Percentiles rank a stretch among this genome's conserved stretches.
These are phyloP conservation scores for Rugalucina vietnamica DNA, from an alignment of 2,888 invertebrate genomes.

Conservation along the genomic window DNA sequence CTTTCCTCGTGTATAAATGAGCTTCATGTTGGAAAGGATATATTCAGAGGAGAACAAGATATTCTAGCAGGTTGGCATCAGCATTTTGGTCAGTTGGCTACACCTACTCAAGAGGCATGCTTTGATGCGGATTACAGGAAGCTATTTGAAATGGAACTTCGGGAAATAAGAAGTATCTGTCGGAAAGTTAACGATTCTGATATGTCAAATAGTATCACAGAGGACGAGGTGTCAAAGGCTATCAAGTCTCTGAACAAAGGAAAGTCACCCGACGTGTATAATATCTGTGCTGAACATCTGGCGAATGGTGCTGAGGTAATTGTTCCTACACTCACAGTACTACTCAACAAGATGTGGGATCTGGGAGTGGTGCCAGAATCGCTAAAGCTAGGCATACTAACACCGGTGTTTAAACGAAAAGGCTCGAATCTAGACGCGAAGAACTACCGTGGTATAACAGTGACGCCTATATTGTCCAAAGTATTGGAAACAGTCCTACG, in stretches of 20 bases:
- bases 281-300: neutral
- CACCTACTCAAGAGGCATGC: neutral
- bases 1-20: neutral
- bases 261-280: neutral
- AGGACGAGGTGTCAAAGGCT: neutral
- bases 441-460: constrained; percentile 20
- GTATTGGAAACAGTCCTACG: constrained; percentile 8
- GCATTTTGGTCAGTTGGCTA: neutral
- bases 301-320: neutral
- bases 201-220: neutral
- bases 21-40: neutral
- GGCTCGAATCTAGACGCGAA: neutral
- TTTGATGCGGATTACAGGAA: neutral
- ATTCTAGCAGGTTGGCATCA: neutral
- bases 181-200: neutral
- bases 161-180: neutral
- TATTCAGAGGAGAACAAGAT: neutral
- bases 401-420: constrained; percentile 4
- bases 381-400: neutral
- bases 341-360: neutral
- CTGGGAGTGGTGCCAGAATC: neutral
- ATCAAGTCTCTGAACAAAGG: constrained; percentile 5
- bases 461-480: neutral
- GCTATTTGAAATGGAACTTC: neutral
- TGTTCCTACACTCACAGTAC: neutral